phyloP scores from a whole-genome alignment of 2,888 invertebrate genomes.

The Drosophila stalkeri region DNA sequence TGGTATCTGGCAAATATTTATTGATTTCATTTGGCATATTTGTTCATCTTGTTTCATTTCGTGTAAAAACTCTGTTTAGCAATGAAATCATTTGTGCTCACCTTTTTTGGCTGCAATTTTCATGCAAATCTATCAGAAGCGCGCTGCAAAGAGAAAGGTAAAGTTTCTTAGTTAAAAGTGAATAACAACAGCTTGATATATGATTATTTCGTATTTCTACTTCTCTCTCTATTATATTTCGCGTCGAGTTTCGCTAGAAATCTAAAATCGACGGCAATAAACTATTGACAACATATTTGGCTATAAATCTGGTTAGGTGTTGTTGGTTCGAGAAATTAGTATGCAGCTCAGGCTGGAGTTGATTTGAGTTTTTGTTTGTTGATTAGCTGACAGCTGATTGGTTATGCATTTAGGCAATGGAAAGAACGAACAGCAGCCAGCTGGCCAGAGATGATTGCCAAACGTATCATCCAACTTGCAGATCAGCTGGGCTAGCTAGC shows the following conservation, averaged over 20 bases:
- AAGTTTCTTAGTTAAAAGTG: conserved; percentile 15
- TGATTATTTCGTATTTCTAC: conserved; percentile 13
- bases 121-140: conserved; percentile 57
- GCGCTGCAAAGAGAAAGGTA: conserved; percentile 67
- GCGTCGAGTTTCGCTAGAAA: conserved; percentile 19
- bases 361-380: conserved; percentile 18
- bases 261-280: conserved; percentile 20
- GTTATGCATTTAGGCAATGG: conserved; percentile 31
- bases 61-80: conserved; percentile 36
- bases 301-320: conserved; percentile 37
- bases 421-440: conserved; percentile 36
- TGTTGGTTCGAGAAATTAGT: conserved; percentile 35
- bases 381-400: conserved; percentile 25
- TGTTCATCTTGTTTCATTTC: conserved; percentile 36
- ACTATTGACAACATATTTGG: conserved; percentile 30
- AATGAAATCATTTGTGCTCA: conserved; percentile 55
- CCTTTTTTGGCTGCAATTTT: conserved; percentile 72
- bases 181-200: conserved; percentile 12
- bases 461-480: conserved; percentile 50
- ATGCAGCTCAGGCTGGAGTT: conserved; percentile 25
- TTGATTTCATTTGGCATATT: conserved; percentile 70
- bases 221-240: not conserved
- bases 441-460: conserved; percentile 47
- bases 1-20: conserved; percentile 71
- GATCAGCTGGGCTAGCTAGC: conserved; percentile 32